phyloP scores from a whole-genome alignment of 2,797 vertebrate genomes.

The Taenioides sp. region DNA sequence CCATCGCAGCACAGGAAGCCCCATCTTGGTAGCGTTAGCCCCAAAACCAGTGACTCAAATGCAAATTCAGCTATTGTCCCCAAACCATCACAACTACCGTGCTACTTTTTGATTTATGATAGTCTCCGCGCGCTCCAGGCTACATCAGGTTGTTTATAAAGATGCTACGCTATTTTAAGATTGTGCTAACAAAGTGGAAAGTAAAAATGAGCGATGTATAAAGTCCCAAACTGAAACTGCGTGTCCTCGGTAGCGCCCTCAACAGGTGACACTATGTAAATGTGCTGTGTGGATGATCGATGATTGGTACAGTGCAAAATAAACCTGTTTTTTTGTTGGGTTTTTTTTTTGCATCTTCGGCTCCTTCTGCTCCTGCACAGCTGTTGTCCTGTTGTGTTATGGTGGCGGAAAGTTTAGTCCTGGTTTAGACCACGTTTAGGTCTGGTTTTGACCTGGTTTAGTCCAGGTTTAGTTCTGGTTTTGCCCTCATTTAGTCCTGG shows the following conservation, averaged over 20 bases:
- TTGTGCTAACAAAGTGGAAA: constrained; percentile 69
- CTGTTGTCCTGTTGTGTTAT: background rate
- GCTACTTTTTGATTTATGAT: constrained; percentile 68
- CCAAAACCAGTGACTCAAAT: constrained; percentile 48
- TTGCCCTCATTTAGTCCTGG: background rate
- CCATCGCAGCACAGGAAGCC: constrained; percentile 3
- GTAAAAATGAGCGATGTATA: constrained; percentile 49
- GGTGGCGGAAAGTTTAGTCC: background rate
- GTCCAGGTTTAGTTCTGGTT: background rate
- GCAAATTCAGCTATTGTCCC: constrained; percentile 64
- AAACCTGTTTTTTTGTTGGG: constrained; percentile 37
- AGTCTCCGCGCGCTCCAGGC: constrained; percentile 52
- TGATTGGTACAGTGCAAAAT: constrained; percentile 37
- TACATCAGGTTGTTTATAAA: constrained; percentile 67
- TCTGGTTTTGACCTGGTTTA: constrained; percentile 28
- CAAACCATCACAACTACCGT: constrained; percentile 58
- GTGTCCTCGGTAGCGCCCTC: constrained; percentile 47
- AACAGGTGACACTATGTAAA: constrained; percentile 38
- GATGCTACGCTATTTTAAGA: constrained; percentile 70
- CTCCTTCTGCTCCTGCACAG: constrained; percentile 22
- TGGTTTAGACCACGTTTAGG: constrained; percentile 14
- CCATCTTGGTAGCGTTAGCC: constrained; percentile 27
- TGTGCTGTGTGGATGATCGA: constrained; percentile 31
- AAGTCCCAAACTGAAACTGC: constrained; percentile 28
- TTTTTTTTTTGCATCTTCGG: constrained; percentile 8